phyloP scores from a whole-genome alignment of 2,888 invertebrate genomes.

The Abrostola tripartita region DNA sequence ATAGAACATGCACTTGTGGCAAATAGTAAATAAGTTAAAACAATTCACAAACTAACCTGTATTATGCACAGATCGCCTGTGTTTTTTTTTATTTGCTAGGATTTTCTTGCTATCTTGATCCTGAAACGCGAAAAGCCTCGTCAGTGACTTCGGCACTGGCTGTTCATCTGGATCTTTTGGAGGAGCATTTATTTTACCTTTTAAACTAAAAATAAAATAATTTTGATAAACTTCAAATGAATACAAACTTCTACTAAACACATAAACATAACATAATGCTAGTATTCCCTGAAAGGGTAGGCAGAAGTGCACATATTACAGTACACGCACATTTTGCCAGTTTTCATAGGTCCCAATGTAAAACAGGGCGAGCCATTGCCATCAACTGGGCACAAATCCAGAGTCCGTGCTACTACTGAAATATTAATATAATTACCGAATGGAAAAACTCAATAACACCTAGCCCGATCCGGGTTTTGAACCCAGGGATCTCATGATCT shows the following conservation, averaged over 20 bases:
- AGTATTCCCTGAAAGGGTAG: background rate
- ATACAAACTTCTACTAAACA: too few relatives aligned
- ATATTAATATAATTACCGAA: too few relatives aligned
- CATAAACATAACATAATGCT: background rate
- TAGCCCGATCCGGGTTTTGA: too few relatives aligned
- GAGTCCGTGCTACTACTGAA: too few relatives aligned
- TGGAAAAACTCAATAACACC: too few relatives aligned
- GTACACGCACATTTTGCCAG: background rate
- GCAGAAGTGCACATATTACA: too few relatives aligned
- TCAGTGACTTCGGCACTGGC: conserved; percentile 92
- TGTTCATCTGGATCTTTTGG: conserved; percentile 92
- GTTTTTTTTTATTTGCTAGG: conserved; percentile 56
- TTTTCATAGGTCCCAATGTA: background rate
- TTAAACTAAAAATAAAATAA: conserved; percentile 86
- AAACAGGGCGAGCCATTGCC: too few relatives aligned
- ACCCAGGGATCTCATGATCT: too few relatives aligned
- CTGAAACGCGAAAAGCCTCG: conserved; percentile 87
- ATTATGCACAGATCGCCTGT: conserved; percentile 31
- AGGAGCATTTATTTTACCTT: conserved; percentile 92
- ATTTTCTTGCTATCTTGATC: conserved; percentile 51
- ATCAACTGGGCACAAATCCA: too few relatives aligned
- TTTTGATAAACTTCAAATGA: too few relatives aligned
- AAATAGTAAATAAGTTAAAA: background rate
- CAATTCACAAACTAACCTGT: conserved; percentile 37
- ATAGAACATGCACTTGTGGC: too few relatives aligned